Evolutionary conservation across 2,113 vertebrate genomes (phyloP), one percentile per base, ranked within the genome.

Genomic region (Catharus fuscescens): DNA sequence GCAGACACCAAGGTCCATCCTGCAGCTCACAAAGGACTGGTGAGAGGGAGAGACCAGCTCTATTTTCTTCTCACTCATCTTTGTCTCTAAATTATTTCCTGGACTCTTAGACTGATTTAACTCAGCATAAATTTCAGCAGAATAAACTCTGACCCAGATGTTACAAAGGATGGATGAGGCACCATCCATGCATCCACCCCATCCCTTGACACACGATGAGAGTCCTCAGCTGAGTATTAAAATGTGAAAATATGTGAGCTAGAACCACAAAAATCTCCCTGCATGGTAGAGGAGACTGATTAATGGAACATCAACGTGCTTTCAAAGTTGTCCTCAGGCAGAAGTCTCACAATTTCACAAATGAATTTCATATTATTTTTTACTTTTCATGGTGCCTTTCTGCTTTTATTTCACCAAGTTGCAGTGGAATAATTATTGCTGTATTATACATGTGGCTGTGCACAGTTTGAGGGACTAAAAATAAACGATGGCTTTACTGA

Each of bases 391-490:
- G 8, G 48, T 67, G 36, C 48, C 29, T 80, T 38, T 50, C 38
- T 69, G 60, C 29, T 62, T 95, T 72, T 76, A 61, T 73, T 94
- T 88, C 71, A 57, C 72, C 42, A 56, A 47, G 32, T 56, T 52
- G 25, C 34, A 57, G 45, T 48, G 64, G 44, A 87, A 71, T 91
- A 88, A 95, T 93, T 95, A 69, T 78, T 95, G 93, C 83, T 78
- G 42, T 73, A 47, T 79, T 80, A 59, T 67, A 64, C 79, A 53
- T 76, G 64, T 94, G 77, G 44, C 48, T 93, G 82, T 65, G 71
- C 57, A 80, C 57, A 88, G 80, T 79, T 88, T 92, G 93, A 80
- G 70, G 59, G 81, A 80, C 94, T 96, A 97, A 97, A 98, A 97
- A 96, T 97, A 98, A 97, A 61, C 9, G 31, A 38, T 87, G 88